Evolutionary conservation across 2,888 invertebrate genomes (phyloP).

Genomic region (Drosophila hamatofila): DNA sequence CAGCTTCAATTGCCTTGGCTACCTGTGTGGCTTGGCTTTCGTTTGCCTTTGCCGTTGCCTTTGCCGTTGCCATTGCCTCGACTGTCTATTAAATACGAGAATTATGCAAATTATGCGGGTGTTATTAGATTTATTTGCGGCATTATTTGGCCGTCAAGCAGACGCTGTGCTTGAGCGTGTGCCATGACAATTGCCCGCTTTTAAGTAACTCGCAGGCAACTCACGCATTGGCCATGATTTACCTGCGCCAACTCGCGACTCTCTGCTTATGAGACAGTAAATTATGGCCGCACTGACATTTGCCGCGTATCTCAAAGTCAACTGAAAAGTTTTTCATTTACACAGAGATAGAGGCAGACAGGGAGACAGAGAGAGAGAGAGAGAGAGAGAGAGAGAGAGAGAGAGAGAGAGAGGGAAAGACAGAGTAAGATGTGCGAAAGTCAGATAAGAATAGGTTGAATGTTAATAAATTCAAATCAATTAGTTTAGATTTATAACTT

Average conservation of each 20-base stretch:
- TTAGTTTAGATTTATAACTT: neutral
- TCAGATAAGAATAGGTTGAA: neutral
- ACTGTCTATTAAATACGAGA: constrained; percentile 77
- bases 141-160: constrained; percentile 62
- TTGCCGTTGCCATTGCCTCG: constrained; percentile 1
- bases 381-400: too few relatives aligned
- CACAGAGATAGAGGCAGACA: neutral
- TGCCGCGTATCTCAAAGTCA: constrained; percentile 39
- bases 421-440: neutral
- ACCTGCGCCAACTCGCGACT: constrained; percentile 36
- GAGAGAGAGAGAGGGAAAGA: neutral
- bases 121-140: constrained; percentile 79
- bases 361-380: neutral
- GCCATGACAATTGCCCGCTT: constrained; percentile 45
- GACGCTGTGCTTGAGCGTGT: constrained; percentile 41
- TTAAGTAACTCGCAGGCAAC: constrained; percentile 71
- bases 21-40: constrained; percentile 5
- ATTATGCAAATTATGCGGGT: constrained; percentile 81
- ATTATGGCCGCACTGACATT: constrained; percentile 68
- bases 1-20: constrained; percentile 56
- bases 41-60: neutral
- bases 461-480: constrained; percentile 3
- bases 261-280: constrained; percentile 61
- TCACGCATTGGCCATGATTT: constrained; percentile 67
- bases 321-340: neutral